These are phyloP conservation scores for Lasioglossum villosulum DNA, from an alignment of 2,888 invertebrate species.

Conservation along the genomic window DNA sequence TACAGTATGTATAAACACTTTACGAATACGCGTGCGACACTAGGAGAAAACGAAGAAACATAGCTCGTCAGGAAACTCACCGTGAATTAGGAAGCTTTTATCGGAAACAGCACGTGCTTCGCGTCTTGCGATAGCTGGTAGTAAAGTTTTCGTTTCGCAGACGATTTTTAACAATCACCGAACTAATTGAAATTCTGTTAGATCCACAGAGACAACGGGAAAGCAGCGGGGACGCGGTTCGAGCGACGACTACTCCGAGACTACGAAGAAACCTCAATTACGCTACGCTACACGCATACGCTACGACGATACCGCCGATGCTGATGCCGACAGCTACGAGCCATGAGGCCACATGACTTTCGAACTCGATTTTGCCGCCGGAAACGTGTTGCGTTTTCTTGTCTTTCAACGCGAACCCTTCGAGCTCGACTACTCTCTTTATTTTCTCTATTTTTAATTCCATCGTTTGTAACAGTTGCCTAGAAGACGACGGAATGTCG, in stretches of 20 bases:
- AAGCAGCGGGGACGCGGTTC: conserved; percentile 23
- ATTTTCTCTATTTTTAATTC: neutral
- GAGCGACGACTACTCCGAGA: conserved; percentile 53
- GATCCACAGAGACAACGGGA: conserved; percentile 16
- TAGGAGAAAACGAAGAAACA: neutral
- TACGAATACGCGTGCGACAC: neutral
- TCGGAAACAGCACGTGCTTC: conserved; percentile 2
- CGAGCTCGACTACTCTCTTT: neutral
- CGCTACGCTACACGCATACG: conserved; percentile 10
- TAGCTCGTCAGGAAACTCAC: conserved; percentile 19
- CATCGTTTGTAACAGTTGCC: neutral
- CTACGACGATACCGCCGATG: neutral
- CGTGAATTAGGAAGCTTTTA: conserved; percentile 3
- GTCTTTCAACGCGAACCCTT: neutral
- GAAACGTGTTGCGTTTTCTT: neutral
- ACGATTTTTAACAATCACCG: conserved; percentile 7
- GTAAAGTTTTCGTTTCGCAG: neutral
- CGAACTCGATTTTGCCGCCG: neutral
- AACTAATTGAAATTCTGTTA: conserved; percentile 37
- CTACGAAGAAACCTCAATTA: conserved; percentile 52
- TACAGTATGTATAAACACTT: neutral
- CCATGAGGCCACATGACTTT: neutral
- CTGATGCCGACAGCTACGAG: neutral
- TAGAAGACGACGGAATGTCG: neutral
- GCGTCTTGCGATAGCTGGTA: neutral